Evolutionary conservation across 2,113 vertebrate species (phyloP), one percentile per base, ranked within the genome.

Genomic region (Ranitomeya imitator): DNA sequence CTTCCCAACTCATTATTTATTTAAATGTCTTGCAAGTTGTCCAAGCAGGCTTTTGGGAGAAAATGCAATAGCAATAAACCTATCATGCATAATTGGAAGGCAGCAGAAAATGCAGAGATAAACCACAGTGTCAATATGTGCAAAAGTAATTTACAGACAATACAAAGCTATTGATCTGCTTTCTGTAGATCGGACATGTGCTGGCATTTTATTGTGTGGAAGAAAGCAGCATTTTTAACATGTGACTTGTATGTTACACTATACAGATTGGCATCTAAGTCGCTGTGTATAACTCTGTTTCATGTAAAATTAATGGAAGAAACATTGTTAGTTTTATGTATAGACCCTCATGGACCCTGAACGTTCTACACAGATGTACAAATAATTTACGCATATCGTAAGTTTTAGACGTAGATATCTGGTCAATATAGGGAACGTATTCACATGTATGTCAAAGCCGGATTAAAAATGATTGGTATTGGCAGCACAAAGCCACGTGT

Each of bases 131-230:
- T 81, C 86, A 88, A 83, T 88, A 88, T 76, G 54, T 7, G 74
- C 55, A 76, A 82, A 88, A 88, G 86, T 88, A 83, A 88, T 88
- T 79, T 83, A 76, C 86, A 83, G 79, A 83, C 79, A 88, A 88
- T 82, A 67, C 67, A 54, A 55, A 19, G n/a, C 31, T 88, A 88
- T 88, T 88, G 86, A 88, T 88, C 37, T 14, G 55, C n/a, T 74
- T 67, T 82, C 65, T 74, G 67, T 19, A 81, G 78, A 81, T 60
- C 81, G 57, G 73, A 71, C 65, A 76, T 63, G 86, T 73, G 51
- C 79, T 61, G 69, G 18, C 51, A 52, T 83, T 88, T 73, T 88
- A 76, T 63, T 88, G 60, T 76, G 19, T 82, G 13, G 60, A 13
- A 60, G 15, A 73, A 73, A 57, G 10, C 51, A 37, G 83, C 83